Base-by-base conservation (phyloP, 2,888 invertebrate genomes). In the Patella caerulea region DNA sequence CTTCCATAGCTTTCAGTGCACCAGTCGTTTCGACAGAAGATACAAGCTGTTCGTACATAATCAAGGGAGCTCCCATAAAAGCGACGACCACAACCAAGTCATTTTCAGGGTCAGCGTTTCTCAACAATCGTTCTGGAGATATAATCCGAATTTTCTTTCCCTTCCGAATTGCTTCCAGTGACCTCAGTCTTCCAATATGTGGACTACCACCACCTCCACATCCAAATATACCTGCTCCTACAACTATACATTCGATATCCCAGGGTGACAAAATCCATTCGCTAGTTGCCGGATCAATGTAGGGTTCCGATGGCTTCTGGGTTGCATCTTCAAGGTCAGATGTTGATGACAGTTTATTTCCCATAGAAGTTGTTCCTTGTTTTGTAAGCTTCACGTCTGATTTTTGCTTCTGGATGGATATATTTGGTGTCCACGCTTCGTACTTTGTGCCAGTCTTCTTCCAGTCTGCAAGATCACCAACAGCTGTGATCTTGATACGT, bases 201-300 rank as follows among this genome's bases (percentile, higher is more conserved):
- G 90, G 89, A 75, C 82, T 88, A 7, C 89, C 90, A 9, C 91
- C 91, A 0, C 91, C 91, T 4, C 91, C 91, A 78, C 87, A 88
- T 5, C 91, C 90, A 12, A 90, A 79, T 52, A 91, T 88, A 0
- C 89, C 91, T 0, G 90, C 87, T 2, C 91, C 91, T 4, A 89
- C 83, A 73, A 84, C 84, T 17, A 91, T 84, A 71, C 90, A 90
- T 76, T 90, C 89, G 71, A 90, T 83, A 76, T 91, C 91, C 80
- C 85, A 89, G 52, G 82, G 86, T 0, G 83, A 84, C 15, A 90
- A 73, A 11, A 84, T 73, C 90, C 90, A 90, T 77, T 88, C 89
- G 1, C 88, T 87, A 2, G 82, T 85, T 9, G 14, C 24, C 5
- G 71, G 54, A 70, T 87, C 85, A 55, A 86, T 80, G 2, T 73